These are phyloP conservation scores for Calliopum simillimum DNA, from an alignment of 2,888 invertebrate genomes.

Conservation along the genomic window DNA sequence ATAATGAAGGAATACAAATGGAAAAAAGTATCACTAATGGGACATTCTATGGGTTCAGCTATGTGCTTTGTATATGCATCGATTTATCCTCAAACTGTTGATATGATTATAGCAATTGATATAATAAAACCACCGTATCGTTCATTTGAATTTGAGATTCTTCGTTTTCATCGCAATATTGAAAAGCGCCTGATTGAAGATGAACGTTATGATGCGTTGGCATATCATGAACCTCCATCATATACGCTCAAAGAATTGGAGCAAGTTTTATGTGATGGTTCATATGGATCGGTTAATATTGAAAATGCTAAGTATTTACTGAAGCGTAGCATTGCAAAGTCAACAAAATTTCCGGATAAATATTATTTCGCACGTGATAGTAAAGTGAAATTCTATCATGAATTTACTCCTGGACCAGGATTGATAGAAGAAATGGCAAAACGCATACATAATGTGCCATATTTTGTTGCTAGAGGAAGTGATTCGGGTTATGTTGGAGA, in stretches of 20 bases:
- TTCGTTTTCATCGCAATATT: slow-evolving; percentile 49
- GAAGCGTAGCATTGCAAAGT: slow-evolving; percentile 69
- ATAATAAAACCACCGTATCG: slow-evolving; percentile 42
- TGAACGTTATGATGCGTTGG: slow-evolving; percentile 49
- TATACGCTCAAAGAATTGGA: slow-evolving; percentile 72
- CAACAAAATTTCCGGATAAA: slow-evolving; percentile 69
- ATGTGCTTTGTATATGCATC: slow-evolving; percentile 72
- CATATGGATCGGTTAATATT: slow-evolving; percentile 69
- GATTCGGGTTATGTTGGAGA: slow-evolving; percentile 69
- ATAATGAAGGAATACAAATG: slow-evolving; percentile 74
- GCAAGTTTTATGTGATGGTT: slow-evolving; percentile 70
- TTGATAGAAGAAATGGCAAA: slow-evolving; percentile 69
- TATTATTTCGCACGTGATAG: slow-evolving; percentile 64
- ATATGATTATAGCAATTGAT: slow-evolving; percentile 58
- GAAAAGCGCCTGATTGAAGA: slow-evolving; percentile 67
- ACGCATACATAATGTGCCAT: slow-evolving; percentile 71
- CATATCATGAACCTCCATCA: slow-evolving; percentile 69
- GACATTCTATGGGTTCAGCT: slow-evolving; percentile 76
- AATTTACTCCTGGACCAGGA: slow-evolving; percentile 52
- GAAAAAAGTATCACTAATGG: slow-evolving; percentile 75
- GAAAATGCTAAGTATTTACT: slow-evolving; percentile 70
- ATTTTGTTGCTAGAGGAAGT: slow-evolving; percentile 72
- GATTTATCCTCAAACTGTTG: slow-evolving; percentile 65
- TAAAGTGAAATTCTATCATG: slow-evolving; percentile 38
- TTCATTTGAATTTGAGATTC: slow-evolving; percentile 25